Conservation (phyloP, 2,113 vertebrate genomes). For the Tragelaphus strepsiceros region DNA sequence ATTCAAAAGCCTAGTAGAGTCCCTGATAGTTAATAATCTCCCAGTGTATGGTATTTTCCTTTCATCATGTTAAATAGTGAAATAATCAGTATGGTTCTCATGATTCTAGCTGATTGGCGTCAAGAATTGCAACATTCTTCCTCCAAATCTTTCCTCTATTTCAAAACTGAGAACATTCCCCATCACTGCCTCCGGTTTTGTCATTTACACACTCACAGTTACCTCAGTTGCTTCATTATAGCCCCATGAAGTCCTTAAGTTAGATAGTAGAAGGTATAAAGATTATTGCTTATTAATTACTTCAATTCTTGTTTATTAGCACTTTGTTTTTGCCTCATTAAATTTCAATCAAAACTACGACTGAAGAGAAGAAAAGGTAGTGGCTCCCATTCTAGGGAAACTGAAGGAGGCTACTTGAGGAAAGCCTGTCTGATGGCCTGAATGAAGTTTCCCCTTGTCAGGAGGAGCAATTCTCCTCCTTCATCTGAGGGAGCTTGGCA, state of each 20-base stretch:
- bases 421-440: neutral
- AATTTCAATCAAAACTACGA: conserved; percentile 65
- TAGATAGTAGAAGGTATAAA: conserved; percentile 58
- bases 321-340: conserved; percentile 69
- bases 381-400: neutral
- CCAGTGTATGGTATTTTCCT: neutral
- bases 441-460: neutral
- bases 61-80: neutral
- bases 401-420: neutral
- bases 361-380: neutral
- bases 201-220: conserved; percentile 33
- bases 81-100: neutral
- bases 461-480: neutral
- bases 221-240: conserved; percentile 48
- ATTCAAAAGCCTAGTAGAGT: neutral
- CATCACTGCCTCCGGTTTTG: conserved; percentile 39
- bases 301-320: conserved; percentile 59
- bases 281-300: conserved; percentile 66
- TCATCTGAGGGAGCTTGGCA: neutral
- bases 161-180: conserved; percentile 1
- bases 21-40: neutral
- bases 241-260: conserved; percentile 49
- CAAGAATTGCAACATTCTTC: neutral
- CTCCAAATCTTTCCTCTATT: neutral
- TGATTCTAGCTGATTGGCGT: neutral